phyloP scores from a whole-genome alignment of 1,140 invertebrate genomes.

The Prorops nasuta region DNA sequence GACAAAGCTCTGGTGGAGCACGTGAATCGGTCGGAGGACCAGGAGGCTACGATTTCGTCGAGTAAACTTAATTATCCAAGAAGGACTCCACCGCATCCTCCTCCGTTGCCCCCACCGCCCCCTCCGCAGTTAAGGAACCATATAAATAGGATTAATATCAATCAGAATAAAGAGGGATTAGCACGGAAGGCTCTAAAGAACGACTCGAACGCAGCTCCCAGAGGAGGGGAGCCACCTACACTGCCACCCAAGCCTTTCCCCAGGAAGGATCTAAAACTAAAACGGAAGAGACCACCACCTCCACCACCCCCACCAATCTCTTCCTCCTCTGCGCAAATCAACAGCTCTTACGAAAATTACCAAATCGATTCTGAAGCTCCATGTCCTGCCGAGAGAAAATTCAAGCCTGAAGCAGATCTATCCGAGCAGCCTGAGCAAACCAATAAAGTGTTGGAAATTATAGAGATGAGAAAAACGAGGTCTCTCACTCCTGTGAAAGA shows the following conservation, averaged over 20 bases:
- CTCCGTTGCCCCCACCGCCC: constrained; percentile 29
- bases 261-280: constrained; percentile 42
- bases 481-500: constrained; percentile 4
- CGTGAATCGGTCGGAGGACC: constrained; percentile 37
- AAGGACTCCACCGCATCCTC: constrained; percentile 11
- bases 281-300: constrained; percentile 51
- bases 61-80: constrained; percentile 1
- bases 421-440: constrained; percentile 2
- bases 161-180: constrained; percentile 16
- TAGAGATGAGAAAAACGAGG: constrained; percentile 35
- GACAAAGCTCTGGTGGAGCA: constrained; percentile 42
- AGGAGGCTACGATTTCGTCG: constrained; percentile 8
- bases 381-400: not conserved
- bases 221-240: constrained; percentile 21
- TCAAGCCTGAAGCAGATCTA: not conserved
- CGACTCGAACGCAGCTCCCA: no score
- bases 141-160: constrained; percentile 38
- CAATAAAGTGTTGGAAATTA: constrained; percentile 40
- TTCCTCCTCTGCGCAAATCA: constrained; percentile 3
- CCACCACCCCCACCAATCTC: constrained; percentile 49
- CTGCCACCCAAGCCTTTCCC: constrained; percentile 49
- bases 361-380: constrained; percentile 14
- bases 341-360: no score
- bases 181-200: constrained; percentile 2
- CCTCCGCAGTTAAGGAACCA: constrained; percentile 30